Conservation (phyloP, 1,140 invertebrate genomes). For the Sogatella furcifera region DNA sequence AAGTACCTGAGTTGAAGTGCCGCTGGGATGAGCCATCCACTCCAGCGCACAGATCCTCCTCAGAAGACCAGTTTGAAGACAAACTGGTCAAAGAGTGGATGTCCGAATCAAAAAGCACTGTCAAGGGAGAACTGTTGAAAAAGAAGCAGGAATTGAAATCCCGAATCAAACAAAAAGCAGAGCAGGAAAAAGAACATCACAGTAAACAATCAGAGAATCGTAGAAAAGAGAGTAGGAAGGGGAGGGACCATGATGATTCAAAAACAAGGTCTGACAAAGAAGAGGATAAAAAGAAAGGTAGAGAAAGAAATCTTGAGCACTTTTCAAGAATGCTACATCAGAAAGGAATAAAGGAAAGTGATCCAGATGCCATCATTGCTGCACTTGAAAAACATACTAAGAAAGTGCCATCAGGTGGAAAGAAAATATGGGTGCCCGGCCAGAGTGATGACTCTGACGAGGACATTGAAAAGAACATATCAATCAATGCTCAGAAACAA, state of each 20-base stretch:
- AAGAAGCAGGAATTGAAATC: background rate
- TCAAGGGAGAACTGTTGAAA: background rate
- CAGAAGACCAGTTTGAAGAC: background rate
- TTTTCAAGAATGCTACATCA: background rate
- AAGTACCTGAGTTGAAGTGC: background rate
- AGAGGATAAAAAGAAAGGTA: background rate
- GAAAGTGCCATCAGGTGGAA: background rate
- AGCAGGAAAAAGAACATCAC: background rate
- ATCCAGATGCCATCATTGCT: too few relatives aligned
- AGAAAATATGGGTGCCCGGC: conserved; percentile 1
- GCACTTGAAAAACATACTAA: background rate
- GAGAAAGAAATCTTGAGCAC: too few relatives aligned
- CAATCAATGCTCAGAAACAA: background rate
- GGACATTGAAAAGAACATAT: background rate
- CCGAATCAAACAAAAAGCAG: background rate
- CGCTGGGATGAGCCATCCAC: background rate
- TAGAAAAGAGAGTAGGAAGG: background rate
- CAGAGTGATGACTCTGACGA: background rate
- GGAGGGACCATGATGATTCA: background rate
- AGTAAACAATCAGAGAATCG: background rate
- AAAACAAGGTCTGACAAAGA: background rate
- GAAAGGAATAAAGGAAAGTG: background rate
- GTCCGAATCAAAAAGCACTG: background rate
- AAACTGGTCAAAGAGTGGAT: conserved; percentile 2
- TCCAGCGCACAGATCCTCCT: background rate